phyloP scores from a whole-genome alignment of 2,797 vertebrate genomes.

The Tapera naevia region DNA sequence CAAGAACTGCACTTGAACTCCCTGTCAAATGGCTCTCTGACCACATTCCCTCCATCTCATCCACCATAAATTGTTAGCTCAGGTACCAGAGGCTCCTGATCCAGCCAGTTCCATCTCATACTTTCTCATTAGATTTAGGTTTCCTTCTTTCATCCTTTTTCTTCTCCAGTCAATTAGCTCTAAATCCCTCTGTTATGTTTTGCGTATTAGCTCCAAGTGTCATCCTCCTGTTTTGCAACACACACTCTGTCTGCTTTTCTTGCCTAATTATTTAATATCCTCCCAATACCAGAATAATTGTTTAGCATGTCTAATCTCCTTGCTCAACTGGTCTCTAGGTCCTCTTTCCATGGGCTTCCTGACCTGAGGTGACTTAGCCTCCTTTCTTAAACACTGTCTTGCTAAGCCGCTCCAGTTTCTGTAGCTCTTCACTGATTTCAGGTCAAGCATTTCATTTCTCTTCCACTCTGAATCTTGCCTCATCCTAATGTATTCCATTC shows the following conservation, averaged over 20 bases:
- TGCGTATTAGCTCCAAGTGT: background rate
- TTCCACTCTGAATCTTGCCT: background rate
- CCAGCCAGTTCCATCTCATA: background rate
- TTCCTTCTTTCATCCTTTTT: background rate
- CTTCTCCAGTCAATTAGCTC: background rate
- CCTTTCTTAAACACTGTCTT: background rate
- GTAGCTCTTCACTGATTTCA: background rate
- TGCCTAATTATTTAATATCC: background rate
- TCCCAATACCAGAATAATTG: background rate
- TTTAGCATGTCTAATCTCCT: background rate
- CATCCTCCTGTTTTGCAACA: background rate
- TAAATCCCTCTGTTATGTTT: background rate
- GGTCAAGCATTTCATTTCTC: background rate
- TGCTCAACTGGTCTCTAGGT: background rate
- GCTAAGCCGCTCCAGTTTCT: background rate
- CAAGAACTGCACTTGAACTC: background rate
- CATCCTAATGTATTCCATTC: background rate
- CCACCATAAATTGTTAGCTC: background rate
- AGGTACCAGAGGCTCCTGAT: background rate
- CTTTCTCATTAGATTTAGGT: background rate
- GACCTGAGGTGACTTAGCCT: background rate
- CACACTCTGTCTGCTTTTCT: background rate
- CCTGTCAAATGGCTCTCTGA: background rate
- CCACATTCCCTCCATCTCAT: background rate
- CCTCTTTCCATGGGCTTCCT: background rate